Conservation (phyloP, 2,797 vertebrate species). For the Brotula barbata region DNA sequence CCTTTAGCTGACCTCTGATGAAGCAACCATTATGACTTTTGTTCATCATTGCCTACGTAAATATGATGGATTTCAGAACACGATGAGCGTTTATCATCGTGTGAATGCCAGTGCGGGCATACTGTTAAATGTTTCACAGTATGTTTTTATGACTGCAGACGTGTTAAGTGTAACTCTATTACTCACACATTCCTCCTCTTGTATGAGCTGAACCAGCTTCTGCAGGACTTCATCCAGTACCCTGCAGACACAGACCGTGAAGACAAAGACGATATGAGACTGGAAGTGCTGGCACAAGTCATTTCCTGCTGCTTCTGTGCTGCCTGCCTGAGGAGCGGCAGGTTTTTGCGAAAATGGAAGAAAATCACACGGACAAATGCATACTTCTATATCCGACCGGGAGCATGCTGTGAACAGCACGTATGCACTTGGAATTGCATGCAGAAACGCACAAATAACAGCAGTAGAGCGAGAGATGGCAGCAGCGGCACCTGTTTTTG, state of each 20-base stretch:
- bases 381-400: constrained; percentile 40
- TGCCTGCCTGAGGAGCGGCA: constrained; percentile 24
- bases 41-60: too few relatives aligned
- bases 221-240: constrained; percentile 89
- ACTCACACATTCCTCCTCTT: constrained; percentile 95
- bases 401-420: constrained; percentile 1
- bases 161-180: neutral
- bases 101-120: neutral
- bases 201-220: constrained; percentile 89
- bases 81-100: neutral
- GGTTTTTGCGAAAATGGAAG: constrained; percentile 29
- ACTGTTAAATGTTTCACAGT: neutral
- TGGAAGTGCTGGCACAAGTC: constrained; percentile 42
- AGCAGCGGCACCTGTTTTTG: constrained; percentile 84
- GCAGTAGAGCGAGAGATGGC: constrained; percentile 21
- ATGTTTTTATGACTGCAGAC: constrained; percentile 1
- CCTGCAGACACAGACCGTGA: constrained; percentile 72
- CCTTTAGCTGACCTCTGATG: too few relatives aligned
- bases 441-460: constrained; percentile 21
- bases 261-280: constrained; percentile 29
- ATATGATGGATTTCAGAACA: too few relatives aligned
- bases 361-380: constrained; percentile 19
- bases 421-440: neutral
- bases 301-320: constrained; percentile 53
- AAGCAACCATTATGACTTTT: too few relatives aligned